Evolutionary conservation across 1,140 invertebrate species (phyloP).

Genomic region (Papilio machaon): DNA sequence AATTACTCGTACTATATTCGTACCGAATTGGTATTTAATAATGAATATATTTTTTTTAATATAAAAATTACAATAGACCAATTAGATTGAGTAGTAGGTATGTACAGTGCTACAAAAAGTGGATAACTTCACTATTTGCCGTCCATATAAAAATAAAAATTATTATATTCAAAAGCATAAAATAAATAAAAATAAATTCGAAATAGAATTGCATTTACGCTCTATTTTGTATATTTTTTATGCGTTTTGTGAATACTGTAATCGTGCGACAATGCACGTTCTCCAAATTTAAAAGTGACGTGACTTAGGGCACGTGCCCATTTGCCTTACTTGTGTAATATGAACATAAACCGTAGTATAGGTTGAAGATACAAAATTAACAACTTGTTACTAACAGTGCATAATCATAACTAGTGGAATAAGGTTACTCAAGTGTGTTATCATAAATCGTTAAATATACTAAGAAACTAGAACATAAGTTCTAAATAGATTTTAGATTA

Average conservation of each 20-base stretch:
- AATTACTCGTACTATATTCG: background rate
- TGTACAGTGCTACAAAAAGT: background rate
- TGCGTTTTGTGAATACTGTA: background rate
- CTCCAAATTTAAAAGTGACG: constrained; percentile 1
- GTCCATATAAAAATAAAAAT: background rate
- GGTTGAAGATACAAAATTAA: background rate
- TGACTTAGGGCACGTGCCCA: constrained; percentile 19
- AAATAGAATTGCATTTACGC: background rate
- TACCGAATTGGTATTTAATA: background rate
- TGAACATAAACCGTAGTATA: background rate
- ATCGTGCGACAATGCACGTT: constrained; percentile 22
- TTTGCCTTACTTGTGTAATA: background rate
- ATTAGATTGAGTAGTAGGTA: background rate
- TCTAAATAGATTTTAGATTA: background rate
- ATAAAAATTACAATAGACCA: background rate
- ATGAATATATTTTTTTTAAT: background rate
- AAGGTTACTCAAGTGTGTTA: background rate
- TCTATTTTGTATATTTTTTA: background rate
- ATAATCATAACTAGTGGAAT: background rate
- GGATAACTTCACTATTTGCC: background rate
- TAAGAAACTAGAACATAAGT: too few species aligned
- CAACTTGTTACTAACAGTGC: background rate
- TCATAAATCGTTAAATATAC: constrained; percentile 14
- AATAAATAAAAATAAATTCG: background rate
- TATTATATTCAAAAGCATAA: background rate